Evolutionary conservation across 2,888 invertebrate genomes (phyloP).

Genomic region (Tinea trinotella): DNA sequence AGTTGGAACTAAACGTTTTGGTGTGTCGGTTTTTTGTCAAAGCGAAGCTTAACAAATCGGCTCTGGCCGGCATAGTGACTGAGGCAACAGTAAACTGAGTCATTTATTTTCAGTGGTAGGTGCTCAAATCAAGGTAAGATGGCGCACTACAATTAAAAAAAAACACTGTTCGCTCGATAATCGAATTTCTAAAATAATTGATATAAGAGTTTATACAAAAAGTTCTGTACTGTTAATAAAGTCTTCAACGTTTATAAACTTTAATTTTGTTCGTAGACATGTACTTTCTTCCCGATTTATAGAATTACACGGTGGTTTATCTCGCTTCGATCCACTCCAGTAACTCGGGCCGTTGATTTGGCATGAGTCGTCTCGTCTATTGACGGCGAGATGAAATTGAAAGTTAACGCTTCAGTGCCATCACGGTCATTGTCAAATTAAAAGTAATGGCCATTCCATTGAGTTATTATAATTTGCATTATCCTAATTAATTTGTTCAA

Average conservation of each 20-base stretch:
- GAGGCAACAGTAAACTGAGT: too few species aligned
- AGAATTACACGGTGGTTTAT: slow-evolving; percentile 48
- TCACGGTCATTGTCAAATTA: slow-evolving; percentile 13
- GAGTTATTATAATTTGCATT: neutral
- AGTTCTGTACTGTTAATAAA: slow-evolving; percentile 7
- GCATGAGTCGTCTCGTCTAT: slow-evolving; percentile 24
- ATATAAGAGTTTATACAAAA: neutral
- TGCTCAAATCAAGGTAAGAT: too few species aligned
- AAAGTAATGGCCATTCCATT: slow-evolving; percentile 7
- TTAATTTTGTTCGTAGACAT: slow-evolving; percentile 3
- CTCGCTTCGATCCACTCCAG: slow-evolving; percentile 39
- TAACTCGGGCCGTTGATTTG: slow-evolving; percentile 37
- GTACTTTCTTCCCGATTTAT: slow-evolving; percentile 44
- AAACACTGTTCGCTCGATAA: too few species aligned
- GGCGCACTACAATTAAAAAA: too few species aligned
- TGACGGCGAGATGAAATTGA: slow-evolving; percentile 30
- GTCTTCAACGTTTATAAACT: slow-evolving; percentile 10
- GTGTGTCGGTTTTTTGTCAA: too few species aligned
- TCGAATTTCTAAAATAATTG: too few species aligned
- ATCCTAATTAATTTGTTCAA: neutral
- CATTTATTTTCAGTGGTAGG: too few species aligned
- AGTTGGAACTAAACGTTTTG: too few species aligned
- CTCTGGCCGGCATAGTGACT: too few species aligned
- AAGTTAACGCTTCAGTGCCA: slow-evolving; percentile 23
- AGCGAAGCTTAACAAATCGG: too few species aligned